These are phyloP conservation scores for Peromyscus californicus DNA, from an alignment of 2,113 vertebrate species.

Conservation along the genomic window DNA sequence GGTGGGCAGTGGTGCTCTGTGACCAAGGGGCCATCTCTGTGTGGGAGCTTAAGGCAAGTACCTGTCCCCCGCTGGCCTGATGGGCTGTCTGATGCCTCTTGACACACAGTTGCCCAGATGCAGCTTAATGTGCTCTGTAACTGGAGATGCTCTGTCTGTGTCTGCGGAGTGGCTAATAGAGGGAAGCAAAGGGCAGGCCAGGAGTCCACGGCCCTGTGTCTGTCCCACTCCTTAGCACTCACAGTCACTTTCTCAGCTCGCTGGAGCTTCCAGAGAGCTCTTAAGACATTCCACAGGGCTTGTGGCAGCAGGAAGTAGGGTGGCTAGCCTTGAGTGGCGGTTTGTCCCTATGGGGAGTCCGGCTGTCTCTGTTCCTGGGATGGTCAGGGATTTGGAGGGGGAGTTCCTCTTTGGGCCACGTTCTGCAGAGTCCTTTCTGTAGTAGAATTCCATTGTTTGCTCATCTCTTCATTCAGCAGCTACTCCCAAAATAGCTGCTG, in stretches of 20 bases:
- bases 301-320: constrained; percentile 49
- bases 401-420: no score
- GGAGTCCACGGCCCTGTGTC: constrained; percentile 60
- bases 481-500: not conserved
- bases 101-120: constrained; percentile 91
- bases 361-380: not conserved
- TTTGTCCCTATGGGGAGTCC: not conserved
- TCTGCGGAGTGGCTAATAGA: constrained; percentile 89
- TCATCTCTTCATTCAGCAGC: no score
- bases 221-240: constrained; percentile 84
- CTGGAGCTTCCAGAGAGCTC: constrained; percentile 86
- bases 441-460: no score
- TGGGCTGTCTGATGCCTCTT: constrained; percentile 89
- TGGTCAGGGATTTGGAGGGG: not conserved
- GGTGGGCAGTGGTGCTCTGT: not conserved
- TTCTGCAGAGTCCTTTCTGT: not conserved
- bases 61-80: constrained; percentile 77
- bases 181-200: constrained; percentile 87
- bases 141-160: constrained; percentile 90
- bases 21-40: not conserved
- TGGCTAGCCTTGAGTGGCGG: not conserved
- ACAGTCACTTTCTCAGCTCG: constrained; percentile 85
- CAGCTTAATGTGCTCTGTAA: constrained; percentile 90
- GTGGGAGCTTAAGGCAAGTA: fast-evolving
- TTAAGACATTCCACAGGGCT: constrained; percentile 65